phyloP scores from a whole-genome alignment of 1,140 invertebrate genomes.

The Diorhabda carinulata region DNA sequence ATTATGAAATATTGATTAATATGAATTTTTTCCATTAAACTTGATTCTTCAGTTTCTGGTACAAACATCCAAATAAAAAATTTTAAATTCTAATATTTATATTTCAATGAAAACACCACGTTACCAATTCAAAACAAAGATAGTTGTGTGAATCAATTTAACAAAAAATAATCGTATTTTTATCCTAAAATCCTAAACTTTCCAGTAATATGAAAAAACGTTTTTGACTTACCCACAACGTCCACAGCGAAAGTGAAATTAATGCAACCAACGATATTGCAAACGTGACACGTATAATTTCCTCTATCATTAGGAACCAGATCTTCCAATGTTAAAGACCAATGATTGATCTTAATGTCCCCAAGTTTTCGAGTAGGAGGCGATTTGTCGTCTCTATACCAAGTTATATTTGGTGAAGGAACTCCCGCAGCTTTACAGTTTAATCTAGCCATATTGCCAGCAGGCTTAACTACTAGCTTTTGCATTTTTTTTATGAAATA shows the following conservation, averaged over 20 bases:
- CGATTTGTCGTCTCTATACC: conserved; percentile 59
- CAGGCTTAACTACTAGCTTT: conserved; percentile 57
- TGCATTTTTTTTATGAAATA: conserved; percentile 51
- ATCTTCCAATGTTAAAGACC: conserved; percentile 69
- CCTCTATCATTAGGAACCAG: conserved; percentile 72
- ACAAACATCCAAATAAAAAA: no score
- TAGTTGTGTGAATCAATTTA: no score
- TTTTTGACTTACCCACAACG: conserved; percentile 62
- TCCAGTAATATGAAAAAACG: conserved; percentile 3
- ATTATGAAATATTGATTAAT: no score
- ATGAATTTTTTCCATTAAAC: no score
- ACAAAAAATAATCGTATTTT: no score
- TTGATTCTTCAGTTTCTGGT: no score
- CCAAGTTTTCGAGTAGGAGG: conserved; percentile 68
- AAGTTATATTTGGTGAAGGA: conserved; percentile 47
- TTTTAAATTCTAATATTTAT: no score
- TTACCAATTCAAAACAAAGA: no score
- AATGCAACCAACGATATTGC: conserved; percentile 74
- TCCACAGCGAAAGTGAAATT: conserved; percentile 69
- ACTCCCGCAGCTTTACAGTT: conserved; percentile 59
- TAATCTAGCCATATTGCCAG: conserved; percentile 62
- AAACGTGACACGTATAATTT: conserved; percentile 81
- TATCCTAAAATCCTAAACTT: neutral
- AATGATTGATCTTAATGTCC: conserved; percentile 56
- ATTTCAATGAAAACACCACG: no score